phyloP scores from a whole-genome alignment of 2,113 vertebrate genomes.

The Indicator maculatus region DNA sequence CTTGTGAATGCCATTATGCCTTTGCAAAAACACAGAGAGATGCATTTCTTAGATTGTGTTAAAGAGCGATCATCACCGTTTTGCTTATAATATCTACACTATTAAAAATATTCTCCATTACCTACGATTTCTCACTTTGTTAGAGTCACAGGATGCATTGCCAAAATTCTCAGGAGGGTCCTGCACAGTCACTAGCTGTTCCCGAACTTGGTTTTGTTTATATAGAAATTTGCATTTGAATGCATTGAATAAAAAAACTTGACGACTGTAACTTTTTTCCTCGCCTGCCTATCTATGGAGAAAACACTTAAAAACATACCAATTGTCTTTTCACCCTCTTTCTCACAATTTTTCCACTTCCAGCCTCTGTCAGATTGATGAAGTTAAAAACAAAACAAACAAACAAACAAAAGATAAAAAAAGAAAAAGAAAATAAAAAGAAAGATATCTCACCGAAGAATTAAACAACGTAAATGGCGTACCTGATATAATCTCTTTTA shows the following conservation, averaged over 20 bases:
- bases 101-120: not conserved
- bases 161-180: not conserved
- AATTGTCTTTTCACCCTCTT: not conserved
- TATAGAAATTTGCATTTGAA: constrained; percentile 6
- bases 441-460: not conserved
- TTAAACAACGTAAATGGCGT: constrained; percentile 64
- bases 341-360: not conserved
- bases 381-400: not conserved
- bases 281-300: not conserved
- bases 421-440: not conserved
- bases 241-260: constrained; percentile 1
- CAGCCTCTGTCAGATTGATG: not conserved
- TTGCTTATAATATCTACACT: not conserved
- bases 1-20: not conserved
- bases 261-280: not conserved
- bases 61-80: not conserved
- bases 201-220: not conserved
- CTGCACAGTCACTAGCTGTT: not conserved
- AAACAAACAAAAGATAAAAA: not conserved
- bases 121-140: not conserved
- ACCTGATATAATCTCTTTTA: constrained; percentile 99
- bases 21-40: not conserved
- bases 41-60: not conserved
- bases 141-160: not conserved
- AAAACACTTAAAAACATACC: not conserved